A percentile compares a stretch with the other conserved stretches of the same genome.
phyloP scores from a whole-genome alignment of 2,113 vertebrate species.

The Sturnus vulgaris region DNA sequence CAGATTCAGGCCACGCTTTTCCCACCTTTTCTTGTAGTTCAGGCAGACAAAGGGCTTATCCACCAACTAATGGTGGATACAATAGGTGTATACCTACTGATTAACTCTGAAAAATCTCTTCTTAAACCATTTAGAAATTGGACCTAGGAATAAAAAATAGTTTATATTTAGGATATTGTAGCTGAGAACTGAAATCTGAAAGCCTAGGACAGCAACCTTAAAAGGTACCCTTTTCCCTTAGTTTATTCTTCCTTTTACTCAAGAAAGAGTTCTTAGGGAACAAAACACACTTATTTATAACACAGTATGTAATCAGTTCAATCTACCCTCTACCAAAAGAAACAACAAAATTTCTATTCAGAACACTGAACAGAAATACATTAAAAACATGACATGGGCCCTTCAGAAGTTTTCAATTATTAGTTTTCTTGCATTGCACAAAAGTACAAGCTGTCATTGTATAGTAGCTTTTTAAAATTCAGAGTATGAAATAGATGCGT shows the following conservation, averaged over 20 bases:
- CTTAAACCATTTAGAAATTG: not conserved
- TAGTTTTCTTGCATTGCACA: slow-evolving; percentile 41
- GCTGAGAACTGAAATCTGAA: not conserved
- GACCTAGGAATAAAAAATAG: not conserved
- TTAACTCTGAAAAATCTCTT: not conserved
- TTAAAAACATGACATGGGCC: slow-evolving; percentile 43
- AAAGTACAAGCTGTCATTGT: slow-evolving; percentile 41
- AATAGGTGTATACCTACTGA: not conserved
- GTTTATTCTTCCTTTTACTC: slow-evolving; percentile 30
- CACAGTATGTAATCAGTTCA: slow-evolving; percentile 45
- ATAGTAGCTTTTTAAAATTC: slow-evolving; percentile 43
- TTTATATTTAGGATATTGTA: not conserved
- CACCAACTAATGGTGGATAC: not conserved
- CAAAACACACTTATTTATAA: slow-evolving; percentile 38
- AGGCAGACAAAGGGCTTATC: not conserved
- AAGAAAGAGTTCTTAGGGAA: slow-evolving; percentile 39
- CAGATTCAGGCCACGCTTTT: not conserved
- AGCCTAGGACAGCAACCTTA: not conserved
- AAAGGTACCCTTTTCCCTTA: not conserved
- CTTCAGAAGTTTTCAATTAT: slow-evolving; percentile 57
- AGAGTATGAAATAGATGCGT: not conserved
- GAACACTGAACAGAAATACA: slow-evolving; percentile 44
- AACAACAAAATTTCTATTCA: slow-evolving; percentile 48
- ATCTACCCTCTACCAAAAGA: slow-evolving; percentile 9
- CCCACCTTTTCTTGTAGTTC: not conserved